phyloP scores from a whole-genome alignment of 1,140 invertebrate genomes.

The Hycleus cichorii region DNA sequence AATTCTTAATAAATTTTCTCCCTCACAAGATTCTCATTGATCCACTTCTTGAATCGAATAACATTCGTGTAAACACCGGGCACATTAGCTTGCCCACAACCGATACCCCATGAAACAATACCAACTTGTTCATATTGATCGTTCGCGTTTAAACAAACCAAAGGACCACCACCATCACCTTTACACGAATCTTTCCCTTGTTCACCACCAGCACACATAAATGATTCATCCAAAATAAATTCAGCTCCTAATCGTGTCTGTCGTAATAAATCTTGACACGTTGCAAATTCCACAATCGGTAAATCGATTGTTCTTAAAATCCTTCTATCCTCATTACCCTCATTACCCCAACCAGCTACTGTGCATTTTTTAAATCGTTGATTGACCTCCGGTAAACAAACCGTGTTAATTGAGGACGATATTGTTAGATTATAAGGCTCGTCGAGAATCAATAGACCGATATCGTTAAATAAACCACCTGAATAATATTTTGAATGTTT shows the following conservation, averaged over 20 bases:
- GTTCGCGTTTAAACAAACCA: conserved; percentile 48
- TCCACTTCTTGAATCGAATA: conserved; percentile 56
- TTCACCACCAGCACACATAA: conserved; percentile 62
- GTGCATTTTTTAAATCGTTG: background rate
- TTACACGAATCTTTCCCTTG: conserved; percentile 59
- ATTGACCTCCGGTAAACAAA: background rate
- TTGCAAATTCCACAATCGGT: conserved; percentile 46
- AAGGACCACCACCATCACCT: conserved; percentile 50
- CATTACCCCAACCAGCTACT: background rate
- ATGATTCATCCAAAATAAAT: conserved; percentile 54
- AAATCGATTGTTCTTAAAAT: conserved; percentile 27
- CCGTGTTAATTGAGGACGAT: background rate
- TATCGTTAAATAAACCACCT: conserved; percentile 30
- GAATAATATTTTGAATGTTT: conserved; percentile 30
- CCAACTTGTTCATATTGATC: conserved; percentile 47
- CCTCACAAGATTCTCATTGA: conserved; percentile 45
- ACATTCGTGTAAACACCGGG: conserved; percentile 65
- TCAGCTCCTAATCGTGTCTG: conserved; percentile 50
- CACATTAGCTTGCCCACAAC: conserved; percentile 44
- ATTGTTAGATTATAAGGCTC: conserved; percentile 1
- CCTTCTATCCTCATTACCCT: background rate
- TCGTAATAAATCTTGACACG: conserved; percentile 49
- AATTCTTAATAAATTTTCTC: conserved; percentile 37
- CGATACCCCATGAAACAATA: conserved; percentile 54
- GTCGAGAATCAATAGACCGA: conserved; percentile 25